These are phyloP conservation scores for Brachymystax lenok DNA, from an alignment of 2,797 vertebrate genomes.

Conservation along the genomic window DNA sequence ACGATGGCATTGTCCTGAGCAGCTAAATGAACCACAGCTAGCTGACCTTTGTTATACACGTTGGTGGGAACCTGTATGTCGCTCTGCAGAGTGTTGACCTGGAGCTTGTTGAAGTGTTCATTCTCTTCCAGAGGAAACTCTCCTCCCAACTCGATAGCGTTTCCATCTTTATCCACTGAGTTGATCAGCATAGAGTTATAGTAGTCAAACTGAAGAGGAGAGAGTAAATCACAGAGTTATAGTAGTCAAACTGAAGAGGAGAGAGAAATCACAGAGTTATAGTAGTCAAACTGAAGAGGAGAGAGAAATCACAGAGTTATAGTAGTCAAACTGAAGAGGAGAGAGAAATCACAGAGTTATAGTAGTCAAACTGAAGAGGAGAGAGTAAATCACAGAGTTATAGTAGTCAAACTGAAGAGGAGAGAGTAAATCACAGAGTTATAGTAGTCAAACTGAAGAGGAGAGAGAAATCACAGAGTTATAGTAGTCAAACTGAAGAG, in stretches of 20 bases:
- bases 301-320: background rate
- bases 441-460: too few species aligned
- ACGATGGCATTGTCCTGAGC: too few species aligned
- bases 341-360: too few species aligned
- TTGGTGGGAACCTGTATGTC: conserved; percentile 95
- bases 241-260: too few species aligned
- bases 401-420: too few species aligned
- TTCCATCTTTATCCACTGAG: conserved; percentile 80
- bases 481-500: too few species aligned
- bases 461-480: too few species aligned
- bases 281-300: background rate
- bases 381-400: too few species aligned
- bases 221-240: background rate
- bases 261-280: background rate
- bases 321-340: background rate
- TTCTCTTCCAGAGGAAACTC: conserved; percentile 89
- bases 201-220: conserved; percentile 84
- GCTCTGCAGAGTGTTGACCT: conserved; percentile 87
- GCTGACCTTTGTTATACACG: conserved; percentile 93
- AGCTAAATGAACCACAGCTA: too few species aligned
- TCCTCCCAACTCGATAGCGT: conserved; percentile 83
- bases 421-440: too few species aligned
- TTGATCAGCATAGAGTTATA: conserved; percentile 92
- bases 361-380: too few species aligned
- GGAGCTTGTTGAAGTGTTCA: conserved; percentile 89